Percentiles rank a stretch among this genome's conserved stretches.
phyloP scores from a whole-genome alignment of 2,888 invertebrate genomes.

The Nomada fabriciana region DNA sequence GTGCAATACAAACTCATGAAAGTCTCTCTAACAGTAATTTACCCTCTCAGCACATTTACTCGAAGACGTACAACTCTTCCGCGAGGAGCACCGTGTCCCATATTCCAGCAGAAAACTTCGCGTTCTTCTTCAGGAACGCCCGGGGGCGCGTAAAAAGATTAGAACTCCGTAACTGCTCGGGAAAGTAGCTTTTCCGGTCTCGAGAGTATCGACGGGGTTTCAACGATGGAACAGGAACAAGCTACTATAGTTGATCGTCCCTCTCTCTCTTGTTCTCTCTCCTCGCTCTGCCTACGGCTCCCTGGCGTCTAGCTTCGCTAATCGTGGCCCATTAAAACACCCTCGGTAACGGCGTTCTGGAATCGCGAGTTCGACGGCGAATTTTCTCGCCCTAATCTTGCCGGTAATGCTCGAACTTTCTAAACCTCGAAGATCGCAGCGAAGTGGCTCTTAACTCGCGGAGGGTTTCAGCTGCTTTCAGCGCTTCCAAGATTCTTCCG shows the following conservation, averaged over 20 bases:
- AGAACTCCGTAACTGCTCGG: conserved; percentile 47
- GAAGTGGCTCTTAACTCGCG: conserved; percentile 62
- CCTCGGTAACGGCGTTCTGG: conserved; percentile 70
- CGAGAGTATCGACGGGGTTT: conserved; percentile 66
- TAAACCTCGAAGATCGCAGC: conserved; percentile 68
- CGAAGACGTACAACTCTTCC: not conserved
- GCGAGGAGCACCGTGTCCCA: not conserved
- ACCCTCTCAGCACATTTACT: no score
- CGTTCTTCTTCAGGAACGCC: not conserved
- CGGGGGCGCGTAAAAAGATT: conserved; percentile 50
- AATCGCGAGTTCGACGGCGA: conserved; percentile 69
- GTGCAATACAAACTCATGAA: no score
- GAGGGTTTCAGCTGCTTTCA: conserved; percentile 44
- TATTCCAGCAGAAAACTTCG: not conserved
- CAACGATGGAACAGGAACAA: conserved; percentile 61
- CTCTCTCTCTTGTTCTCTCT: conserved; percentile 61
- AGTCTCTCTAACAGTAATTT: no score
- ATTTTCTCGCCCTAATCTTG: conserved; percentile 80
- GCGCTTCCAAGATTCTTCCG: conserved; percentile 34
- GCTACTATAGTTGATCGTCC: conserved; percentile 76
- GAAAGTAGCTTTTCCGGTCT: conserved; percentile 57
- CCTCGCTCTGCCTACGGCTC: conserved; percentile 77
- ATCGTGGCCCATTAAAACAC: conserved; percentile 82
- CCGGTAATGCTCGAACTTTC: conserved; percentile 79
- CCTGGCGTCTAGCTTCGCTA: conserved; percentile 83